phyloP scores from a whole-genome alignment of 2,888 invertebrate species.

The Beris chalybata region DNA sequence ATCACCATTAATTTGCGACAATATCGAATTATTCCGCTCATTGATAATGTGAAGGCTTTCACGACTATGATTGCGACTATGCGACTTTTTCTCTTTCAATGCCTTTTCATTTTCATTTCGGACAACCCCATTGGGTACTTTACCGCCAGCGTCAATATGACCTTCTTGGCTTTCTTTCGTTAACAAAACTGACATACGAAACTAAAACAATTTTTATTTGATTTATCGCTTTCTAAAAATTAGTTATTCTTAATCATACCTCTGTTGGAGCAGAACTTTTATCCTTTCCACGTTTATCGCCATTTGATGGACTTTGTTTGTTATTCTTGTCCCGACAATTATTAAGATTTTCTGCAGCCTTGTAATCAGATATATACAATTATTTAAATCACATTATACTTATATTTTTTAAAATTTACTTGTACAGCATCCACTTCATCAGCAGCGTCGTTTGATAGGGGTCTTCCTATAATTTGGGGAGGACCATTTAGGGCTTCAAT shows the following conservation, averaged over 20 bases:
- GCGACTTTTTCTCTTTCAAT: constrained; percentile 45
- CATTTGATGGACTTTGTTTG: constrained; percentile 50
- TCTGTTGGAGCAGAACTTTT: constrained; percentile 22
- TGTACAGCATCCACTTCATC: constrained; percentile 59
- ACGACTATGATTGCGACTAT: constrained; percentile 55
- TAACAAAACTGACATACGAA: constrained; percentile 72
- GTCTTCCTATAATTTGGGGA: constrained; percentile 53
- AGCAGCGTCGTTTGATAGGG: constrained; percentile 54
- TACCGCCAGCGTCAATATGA: constrained; percentile 49
- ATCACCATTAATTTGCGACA: constrained; percentile 45
- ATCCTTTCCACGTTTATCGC: constrained; percentile 50
- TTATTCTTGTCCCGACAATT: constrained; percentile 46
- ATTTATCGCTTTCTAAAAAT: neutral
- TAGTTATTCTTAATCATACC: neutral
- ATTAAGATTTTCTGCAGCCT: constrained; percentile 46
- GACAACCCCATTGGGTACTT: constrained; percentile 39
- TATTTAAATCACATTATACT: no score
- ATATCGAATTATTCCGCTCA: constrained; percentile 49
- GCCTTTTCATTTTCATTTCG: constrained; percentile 32
- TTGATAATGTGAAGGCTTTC: constrained; percentile 65
- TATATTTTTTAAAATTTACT: constrained; percentile 1
- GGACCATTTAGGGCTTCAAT: constrained; percentile 97
- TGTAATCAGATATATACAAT: neutral
- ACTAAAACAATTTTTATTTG: constrained; percentile 52
- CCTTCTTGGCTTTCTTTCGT: constrained; percentile 64